Evolutionary conservation across 2,797 vertebrate genomes (phyloP).

Genomic region (Pterois miles): DNA sequence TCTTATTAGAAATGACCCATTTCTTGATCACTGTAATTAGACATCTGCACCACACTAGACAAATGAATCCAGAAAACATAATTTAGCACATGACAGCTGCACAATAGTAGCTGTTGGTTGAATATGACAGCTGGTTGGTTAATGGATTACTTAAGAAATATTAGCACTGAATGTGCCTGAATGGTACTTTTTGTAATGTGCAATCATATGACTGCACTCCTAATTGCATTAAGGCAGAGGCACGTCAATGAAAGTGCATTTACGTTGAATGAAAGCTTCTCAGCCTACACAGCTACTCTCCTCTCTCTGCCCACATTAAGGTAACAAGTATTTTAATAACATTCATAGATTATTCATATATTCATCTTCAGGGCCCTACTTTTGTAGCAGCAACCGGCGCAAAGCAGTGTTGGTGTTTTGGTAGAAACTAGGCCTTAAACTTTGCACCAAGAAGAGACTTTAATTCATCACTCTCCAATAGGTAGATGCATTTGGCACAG

Average conservation of each 20-base stretch:
- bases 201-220: background rate
- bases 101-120: background rate
- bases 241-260: background rate
- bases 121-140: background rate
- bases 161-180: background rate
- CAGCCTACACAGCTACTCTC: background rate
- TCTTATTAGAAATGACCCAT: background rate
- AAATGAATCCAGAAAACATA: background rate
- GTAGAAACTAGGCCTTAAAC: background rate
- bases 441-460: background rate
- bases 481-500: too few species aligned
- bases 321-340: background rate
- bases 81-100: background rate
- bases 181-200: background rate
- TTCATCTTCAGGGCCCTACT: background rate
- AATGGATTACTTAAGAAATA: background rate
- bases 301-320: background rate
- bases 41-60: background rate
- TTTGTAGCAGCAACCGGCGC: background rate
- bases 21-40: background rate
- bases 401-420: background rate
- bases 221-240: background rate
- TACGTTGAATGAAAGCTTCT: background rate
- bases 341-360: background rate
- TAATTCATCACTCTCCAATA: too few species aligned